Base-by-base conservation (phyloP, 2,888 invertebrate species). In the Dasysyrphus albostriatus region DNA sequence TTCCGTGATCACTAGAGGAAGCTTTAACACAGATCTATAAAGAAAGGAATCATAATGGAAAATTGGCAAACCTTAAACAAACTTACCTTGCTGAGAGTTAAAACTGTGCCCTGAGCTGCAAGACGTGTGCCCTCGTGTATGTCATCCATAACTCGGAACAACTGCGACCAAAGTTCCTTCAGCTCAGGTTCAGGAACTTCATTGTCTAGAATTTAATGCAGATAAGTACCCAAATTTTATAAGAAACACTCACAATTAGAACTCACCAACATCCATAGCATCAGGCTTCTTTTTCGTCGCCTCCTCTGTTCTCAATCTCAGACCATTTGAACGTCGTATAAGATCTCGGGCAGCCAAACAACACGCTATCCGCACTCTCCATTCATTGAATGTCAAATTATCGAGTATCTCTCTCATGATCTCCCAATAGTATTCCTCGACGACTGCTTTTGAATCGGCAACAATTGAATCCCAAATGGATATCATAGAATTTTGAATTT, bases 381-480 rank as follows among this genome's bases (percentile, higher is more conserved):
- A 98, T 91, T 98, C 97, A 78, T 94, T 94, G 32, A 96, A 95
- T 0, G 97, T 98, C 82, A 99, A 93, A 93, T 98, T 97, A 44
- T 94, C 94, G 5, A 96, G 94, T 29, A 98, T 92, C 92, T 98
- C 98, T 32, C 94, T 94, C 74, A 98, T 74, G 24, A 93, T 93
- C 63, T 93, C 92, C 93, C 93, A 93, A 88, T 92, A 93, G 79
- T 92, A 93, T 42, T 90, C 88, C 88, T 93, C 92, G 2, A 98
- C 97, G 65, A 96, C 96, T 91, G 97, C 97, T 90, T 96, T 96
- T 5, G 97, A 96, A 90, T 97, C 97, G 16, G 95, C 95, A 10
- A 98, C 98, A 65, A 99, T 94, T 14, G 97, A 96, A 88, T 96
- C 96, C 98, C 98, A 99, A 90, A 99, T 98, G 90, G 96, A 96